phyloP scores from a whole-genome alignment of 2,797 vertebrate species.

The Propithecus deckenii region DNA sequence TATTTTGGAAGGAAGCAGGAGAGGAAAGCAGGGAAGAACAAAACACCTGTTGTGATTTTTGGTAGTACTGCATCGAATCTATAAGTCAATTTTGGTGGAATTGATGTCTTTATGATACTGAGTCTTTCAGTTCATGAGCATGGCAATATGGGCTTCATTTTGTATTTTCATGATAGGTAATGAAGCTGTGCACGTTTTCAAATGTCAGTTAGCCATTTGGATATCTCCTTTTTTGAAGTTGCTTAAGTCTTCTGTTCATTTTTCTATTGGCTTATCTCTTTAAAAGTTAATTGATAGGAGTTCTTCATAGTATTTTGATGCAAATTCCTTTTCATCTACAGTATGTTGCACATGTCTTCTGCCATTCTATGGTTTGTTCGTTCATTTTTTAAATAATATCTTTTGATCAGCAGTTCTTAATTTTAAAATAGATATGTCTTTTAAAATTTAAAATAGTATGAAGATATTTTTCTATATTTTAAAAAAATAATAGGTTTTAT shows the following conservation, averaged over 20 bases:
- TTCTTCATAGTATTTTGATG: not conserved
- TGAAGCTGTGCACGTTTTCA: too few species aligned
- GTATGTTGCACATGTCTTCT: not conserved
- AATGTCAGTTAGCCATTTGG: too few species aligned
- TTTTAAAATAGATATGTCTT: not conserved
- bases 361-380: not conserved
- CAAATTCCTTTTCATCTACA: not conserved
- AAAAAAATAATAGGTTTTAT: too few species aligned
- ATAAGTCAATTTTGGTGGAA: not conserved
- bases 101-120: not conserved
- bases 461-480: not conserved
- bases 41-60: not conserved
- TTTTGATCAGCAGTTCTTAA: not conserved
- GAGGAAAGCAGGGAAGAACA: not conserved
- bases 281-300: not conserved
- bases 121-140: too few species aligned
- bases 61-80: not conserved
- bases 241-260: not conserved
- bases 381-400: not conserved
- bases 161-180: too few species aligned
- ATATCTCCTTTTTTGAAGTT: not conserved
- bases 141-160: too few species aligned
- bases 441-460: not conserved
- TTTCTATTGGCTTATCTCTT: not conserved
- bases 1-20: not conserved